phyloP scores from a whole-genome alignment of 2,113 vertebrate species.

The Picathartes gymnocephalus region DNA sequence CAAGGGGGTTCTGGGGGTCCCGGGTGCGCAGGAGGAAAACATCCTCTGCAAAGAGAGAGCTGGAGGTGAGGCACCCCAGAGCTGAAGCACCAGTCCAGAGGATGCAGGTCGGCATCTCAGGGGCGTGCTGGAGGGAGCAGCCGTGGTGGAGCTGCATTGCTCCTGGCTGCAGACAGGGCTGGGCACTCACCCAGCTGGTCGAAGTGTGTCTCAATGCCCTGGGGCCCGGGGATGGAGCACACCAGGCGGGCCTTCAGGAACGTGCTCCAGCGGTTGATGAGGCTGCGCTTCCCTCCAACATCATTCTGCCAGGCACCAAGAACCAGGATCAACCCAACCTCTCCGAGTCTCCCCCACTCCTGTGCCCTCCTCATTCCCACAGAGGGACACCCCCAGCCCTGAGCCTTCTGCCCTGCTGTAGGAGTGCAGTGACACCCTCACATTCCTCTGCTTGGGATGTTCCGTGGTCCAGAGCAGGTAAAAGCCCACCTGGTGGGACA shows the following conservation, averaged over 20 bases:
- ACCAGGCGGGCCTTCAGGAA: slow-evolving; percentile 86
- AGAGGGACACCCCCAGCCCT: neutral
- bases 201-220: slow-evolving; percentile 81
- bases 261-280: slow-evolving; percentile 89
- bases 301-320: slow-evolving; percentile 77
- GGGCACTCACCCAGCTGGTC: slow-evolving; percentile 77
- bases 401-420: neutral
- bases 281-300: slow-evolving; percentile 78
- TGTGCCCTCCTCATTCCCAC: neutral
- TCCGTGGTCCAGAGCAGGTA: neutral
- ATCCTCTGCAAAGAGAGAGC: slow-evolving; percentile 72
- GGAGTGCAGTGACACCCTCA: neutral
- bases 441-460: neutral
- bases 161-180: fast-evolving
- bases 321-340: neutral
- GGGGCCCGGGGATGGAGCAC: slow-evolving; percentile 77
- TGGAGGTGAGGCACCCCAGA: neutral
- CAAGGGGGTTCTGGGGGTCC: slow-evolving; percentile 77
- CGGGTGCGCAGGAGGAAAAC: slow-evolving; percentile 82
- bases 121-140: fast-evolving
- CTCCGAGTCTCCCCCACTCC: neutral
- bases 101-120: neutral
- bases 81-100: neutral
- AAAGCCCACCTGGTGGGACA: neutral
- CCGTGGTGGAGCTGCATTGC: fast-evolving